Base-by-base conservation (phyloP, 2,888 invertebrate genomes). In the Protophormia terraenovae region DNA sequence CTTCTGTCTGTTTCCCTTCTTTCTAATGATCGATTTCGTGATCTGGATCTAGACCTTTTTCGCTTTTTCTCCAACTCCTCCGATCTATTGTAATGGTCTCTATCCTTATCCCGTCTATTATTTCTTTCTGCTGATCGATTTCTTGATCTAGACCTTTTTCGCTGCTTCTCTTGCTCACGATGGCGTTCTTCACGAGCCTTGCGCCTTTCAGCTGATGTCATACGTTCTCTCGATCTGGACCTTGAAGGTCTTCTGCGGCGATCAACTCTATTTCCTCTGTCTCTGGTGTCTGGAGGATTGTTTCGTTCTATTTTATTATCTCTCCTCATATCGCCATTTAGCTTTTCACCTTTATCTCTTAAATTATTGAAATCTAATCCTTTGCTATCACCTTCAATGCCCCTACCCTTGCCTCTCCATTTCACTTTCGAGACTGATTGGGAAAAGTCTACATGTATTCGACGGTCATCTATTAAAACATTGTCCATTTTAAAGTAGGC, bases 401-500 rank as follows among this genome's bases (percentile, higher is more conserved):
- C 97, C 90, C 96, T 94, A 0, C 97, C 98, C 93, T 97, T 98
- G 2, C 98, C 98, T 73, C 95, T 94, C 97, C 97, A 98, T 89
- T 96, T 96, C 88, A 97, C 95, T 93, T 98, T 99, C 1, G 99
- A 96, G 0, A 99, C 99, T 66, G 99, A 99, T 92, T 99, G 99
- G 87, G 98, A 99, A 93, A 99, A 99, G 93, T 99, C 99, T 0
- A 99, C 99, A 93, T 99, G 99, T 90, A 99, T 99, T 87, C 99
- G 94, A 29, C 99, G 94, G 91, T 99, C 99, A 93, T 99, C 99
- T 89, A 99, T 99, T 6, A 99, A 93, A 0, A 99, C 99, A 94
- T 99, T 99, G 92, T 99, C 99, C 99, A 99, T 99, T 94, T 99
- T 99, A 90, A 99, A 98, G 93, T 97, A 99, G 0, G 99, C 99